Base-by-base conservation (phyloP, 2,113 vertebrate species). In the Plectropomus leopardus region DNA sequence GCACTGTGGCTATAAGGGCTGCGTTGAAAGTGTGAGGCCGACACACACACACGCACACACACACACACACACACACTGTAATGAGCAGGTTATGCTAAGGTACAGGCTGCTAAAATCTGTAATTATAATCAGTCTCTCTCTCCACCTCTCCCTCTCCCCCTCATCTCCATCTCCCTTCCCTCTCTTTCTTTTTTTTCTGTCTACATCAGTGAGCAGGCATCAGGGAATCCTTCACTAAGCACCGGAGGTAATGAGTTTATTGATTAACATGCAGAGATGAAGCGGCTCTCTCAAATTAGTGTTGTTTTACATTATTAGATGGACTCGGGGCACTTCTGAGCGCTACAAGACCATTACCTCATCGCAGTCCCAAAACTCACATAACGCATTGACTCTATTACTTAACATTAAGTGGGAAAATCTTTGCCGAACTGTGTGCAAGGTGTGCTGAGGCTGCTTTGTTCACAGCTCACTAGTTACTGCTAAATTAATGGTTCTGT, bases 21-120 rank as follows among this genome's bases (percentile, higher is more conserved):
- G 75, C 64, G 83, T 80, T 67, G 50, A 74, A 72, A 90, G 85
- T 82, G 65, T 34, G 78, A 75, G 80, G 57, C 72, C 24, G 7
- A 59, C 72, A 66, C 72, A 23, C 65, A 59, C 65, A 54, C 70
- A 45, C 71, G 58, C 86, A 78, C 85, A 65, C 80, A 84, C 73
- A 69, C 40, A 67, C 64, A 54, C 75, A 85, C 71, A 57, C 17
- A 26, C 60, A 30, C 78, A 70, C 76, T 78, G 85, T 95, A 96
- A 96, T 95, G 94, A 95, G 95, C 93, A 88, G 90, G 91, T 94
- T 94, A 95, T 95, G 93, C 94, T 90, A 91, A 93, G 88, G 92
- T 91, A 92, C 94, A 92, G 86, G 89, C 90, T 92, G 93, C 86
- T 93, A 91, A 92, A 95, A 95, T 95, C 92, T 94, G 93, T 93